Evolutionary conservation across 2,113 vertebrate species (phyloP).

Genomic region (Myiozetetes cayanensis): DNA sequence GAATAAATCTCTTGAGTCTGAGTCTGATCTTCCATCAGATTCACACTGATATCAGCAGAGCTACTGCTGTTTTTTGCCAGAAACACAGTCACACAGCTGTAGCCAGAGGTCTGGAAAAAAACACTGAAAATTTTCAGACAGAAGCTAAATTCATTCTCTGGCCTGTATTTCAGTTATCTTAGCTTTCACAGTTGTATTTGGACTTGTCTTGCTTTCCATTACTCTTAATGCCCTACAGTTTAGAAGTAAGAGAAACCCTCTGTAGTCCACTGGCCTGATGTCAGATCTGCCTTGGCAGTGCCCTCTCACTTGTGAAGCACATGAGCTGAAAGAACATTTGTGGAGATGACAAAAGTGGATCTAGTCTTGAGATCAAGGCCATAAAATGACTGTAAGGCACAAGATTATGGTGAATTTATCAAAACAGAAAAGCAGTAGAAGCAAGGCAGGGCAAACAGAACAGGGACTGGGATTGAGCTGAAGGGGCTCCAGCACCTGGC

Average conservation of each 20-base stretch:
- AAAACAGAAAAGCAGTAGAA: not conserved
- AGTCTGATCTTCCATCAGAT: not conserved
- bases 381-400: not conserved
- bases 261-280: not conserved
- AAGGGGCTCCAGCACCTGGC: not conserved
- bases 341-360: not conserved
- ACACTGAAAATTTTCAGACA: not conserved
- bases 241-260: not conserved
- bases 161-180: not conserved
- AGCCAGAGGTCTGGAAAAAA: not conserved
- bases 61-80: not conserved
- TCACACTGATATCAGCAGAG: not conserved
- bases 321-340: not conserved
- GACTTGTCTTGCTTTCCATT: not conserved
- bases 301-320: not conserved
- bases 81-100: not conserved
- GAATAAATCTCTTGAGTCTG: not conserved
- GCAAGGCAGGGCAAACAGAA: not conserved
- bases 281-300: not conserved
- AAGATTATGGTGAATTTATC: not conserved
- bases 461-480: not conserved
- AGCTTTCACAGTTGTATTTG: not conserved
- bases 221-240: not conserved
- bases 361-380: not conserved
- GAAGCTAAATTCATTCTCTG: conserved; percentile 4